A percentile compares a stretch with the other conserved stretches of the same genome.
phyloP scores from a whole-genome alignment of 1,140 invertebrate species.

The Diploscapter pachys region DNA sequence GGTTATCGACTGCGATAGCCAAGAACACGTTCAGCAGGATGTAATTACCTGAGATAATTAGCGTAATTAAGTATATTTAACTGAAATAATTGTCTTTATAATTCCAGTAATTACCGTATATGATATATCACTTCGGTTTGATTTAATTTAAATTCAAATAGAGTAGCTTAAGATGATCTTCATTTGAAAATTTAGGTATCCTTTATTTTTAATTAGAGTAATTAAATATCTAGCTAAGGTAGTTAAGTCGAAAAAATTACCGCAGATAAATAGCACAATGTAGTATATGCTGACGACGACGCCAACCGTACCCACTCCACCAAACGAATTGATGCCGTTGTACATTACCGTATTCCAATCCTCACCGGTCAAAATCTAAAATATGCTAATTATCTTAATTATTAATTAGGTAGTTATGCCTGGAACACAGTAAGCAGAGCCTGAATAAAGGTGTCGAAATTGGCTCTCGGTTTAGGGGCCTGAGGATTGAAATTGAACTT shows the following conservation, averaged over 20 bases:
- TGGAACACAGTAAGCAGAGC: slow-evolving; percentile 70
- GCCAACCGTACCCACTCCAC: slow-evolving; percentile 80
- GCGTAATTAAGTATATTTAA: too few relatives aligned
- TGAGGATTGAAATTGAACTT: slow-evolving; percentile 65
- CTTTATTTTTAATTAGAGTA: too few relatives aligned
- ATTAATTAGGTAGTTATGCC: slow-evolving; percentile 50
- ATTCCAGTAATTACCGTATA: too few relatives aligned
- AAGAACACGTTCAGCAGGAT: slow-evolving; percentile 99
- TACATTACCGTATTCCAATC: slow-evolving; percentile 99
- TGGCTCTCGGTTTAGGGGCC: slow-evolving; percentile 65
- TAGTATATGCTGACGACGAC: slow-evolving; percentile 92
- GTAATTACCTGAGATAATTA: slow-evolving; percentile 67
- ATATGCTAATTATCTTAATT: neutral
- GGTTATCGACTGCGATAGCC: slow-evolving; percentile 99
- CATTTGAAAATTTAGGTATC: too few relatives aligned
- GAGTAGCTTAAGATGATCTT: too few relatives aligned
- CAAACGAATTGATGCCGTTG: slow-evolving; percentile 88
- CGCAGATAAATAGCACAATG: slow-evolving; percentile 97
- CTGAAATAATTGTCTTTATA: too few relatives aligned
- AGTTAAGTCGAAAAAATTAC: slow-evolving; percentile 64
- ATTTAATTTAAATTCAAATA: too few relatives aligned
- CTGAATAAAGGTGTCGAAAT: slow-evolving; percentile 69
- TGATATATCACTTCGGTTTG: too few relatives aligned
- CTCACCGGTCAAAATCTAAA: slow-evolving; percentile 94
- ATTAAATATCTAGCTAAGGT: too few relatives aligned